A percentile compares a stretch with the other conserved stretches of the same genome.
phyloP scores from a whole-genome alignment of 2,113 vertebrate genomes.

The Willisornis vidua region DNA sequence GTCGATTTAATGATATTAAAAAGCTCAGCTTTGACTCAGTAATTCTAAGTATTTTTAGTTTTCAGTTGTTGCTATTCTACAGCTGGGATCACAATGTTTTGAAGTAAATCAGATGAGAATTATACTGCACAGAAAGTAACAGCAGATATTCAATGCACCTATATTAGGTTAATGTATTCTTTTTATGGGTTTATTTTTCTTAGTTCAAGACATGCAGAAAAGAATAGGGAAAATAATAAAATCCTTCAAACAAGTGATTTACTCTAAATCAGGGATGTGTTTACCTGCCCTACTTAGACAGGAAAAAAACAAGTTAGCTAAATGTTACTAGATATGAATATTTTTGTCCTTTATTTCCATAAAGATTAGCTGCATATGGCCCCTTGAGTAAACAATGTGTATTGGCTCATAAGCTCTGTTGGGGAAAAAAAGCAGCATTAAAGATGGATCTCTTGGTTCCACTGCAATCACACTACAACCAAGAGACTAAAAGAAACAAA shows the following conservation, averaged over 20 bases:
- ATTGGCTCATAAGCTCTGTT: constrained; percentile 22
- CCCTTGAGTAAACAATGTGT: constrained; percentile 51
- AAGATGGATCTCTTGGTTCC: constrained; percentile 56
- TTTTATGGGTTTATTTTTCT: constrained; percentile 67
- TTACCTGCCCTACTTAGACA: constrained; percentile 70
- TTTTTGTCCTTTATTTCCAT: constrained; percentile 76
- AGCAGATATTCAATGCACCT: constrained; percentile 51
- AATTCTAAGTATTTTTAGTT: constrained; percentile 51
- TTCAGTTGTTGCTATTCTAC: constrained; percentile 43
- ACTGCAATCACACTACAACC: constrained; percentile 60
- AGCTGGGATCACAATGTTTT: constrained; percentile 66
- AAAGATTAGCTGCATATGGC: constrained; percentile 67
- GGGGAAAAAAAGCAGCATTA: constrained; percentile 21
- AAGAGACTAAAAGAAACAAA: constrained; percentile 66
- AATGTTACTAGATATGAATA: constrained; percentile 73
- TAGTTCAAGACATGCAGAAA: constrained; percentile 30
- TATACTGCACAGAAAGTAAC: constrained; percentile 10
- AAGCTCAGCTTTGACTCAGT: constrained; percentile 19
- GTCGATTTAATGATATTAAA: background rate
- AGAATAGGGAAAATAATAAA: constrained; percentile 59
- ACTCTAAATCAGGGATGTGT: constrained; percentile 64
- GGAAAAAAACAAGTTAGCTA: constrained; percentile 66
- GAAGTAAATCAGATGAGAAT: constrained; percentile 68
- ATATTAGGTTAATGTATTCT: constrained; percentile 71
- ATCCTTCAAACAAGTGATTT: constrained; percentile 69